Conservation (phyloP, 2,888 invertebrate species). For the Diaphora mendica region DNA sequence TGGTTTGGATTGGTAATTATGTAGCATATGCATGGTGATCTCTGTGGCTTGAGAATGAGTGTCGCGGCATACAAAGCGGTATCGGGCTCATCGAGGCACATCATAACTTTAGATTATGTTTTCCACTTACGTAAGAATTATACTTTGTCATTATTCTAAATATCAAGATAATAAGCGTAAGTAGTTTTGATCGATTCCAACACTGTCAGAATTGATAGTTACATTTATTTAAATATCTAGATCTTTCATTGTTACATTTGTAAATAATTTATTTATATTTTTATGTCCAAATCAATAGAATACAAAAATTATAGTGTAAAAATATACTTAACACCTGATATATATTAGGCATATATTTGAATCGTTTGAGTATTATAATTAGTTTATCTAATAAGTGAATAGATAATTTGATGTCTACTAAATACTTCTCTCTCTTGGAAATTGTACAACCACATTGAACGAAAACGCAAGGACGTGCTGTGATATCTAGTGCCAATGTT, state of each 20-base stretch:
- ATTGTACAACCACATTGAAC: conserved; percentile 69
- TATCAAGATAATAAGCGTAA: conserved; percentile 85
- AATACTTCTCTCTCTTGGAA: conserved; percentile 79
- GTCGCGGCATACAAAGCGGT: conserved; percentile 39
- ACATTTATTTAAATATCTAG: conserved; percentile 52
- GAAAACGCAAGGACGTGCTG: conserved; percentile 35
- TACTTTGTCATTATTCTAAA: conserved; percentile 75
- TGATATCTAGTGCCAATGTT: conserved; percentile 8
- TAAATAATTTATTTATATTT: conserved; percentile 58
- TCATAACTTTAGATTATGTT: conserved; percentile 73
- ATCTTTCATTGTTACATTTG: conserved; percentile 61
- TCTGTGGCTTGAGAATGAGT: not conserved
- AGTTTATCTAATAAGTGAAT: conserved; percentile 63
- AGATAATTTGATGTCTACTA: conserved; percentile 60
- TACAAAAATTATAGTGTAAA: conserved; percentile 72
- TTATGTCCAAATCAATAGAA: conserved; percentile 58
- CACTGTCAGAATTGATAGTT: conserved; percentile 64
- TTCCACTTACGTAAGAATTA: conserved; percentile 77
- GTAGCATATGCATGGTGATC: not conserved
- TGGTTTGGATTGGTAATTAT: not conserved
- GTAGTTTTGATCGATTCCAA: conserved; percentile 73
- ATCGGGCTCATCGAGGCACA: conserved; percentile 78
- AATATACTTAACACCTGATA: conserved; percentile 70
- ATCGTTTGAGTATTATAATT: conserved; percentile 59
- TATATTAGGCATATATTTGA: conserved; percentile 61